These are phyloP conservation scores for Acyrthosiphon pisum DNA, from an alignment of 1,140 invertebrate genomes.

Conservation along the genomic window DNA sequence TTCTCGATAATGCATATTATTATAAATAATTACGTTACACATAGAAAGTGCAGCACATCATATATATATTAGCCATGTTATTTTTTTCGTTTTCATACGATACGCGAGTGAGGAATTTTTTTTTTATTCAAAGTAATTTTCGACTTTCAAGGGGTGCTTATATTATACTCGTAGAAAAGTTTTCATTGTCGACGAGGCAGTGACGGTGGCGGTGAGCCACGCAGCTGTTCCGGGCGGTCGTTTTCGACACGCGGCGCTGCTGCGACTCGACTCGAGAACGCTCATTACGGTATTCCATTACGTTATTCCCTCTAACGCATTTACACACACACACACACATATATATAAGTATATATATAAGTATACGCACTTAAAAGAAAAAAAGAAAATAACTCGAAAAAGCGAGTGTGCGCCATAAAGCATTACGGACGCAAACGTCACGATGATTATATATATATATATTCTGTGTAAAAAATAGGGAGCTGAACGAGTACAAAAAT, in stretches of 20 bases:
- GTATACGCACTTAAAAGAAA: neutral
- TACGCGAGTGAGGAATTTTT: neutral
- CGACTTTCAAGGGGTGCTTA: neutral
- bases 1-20: too few species aligned
- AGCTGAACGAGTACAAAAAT: neutral
- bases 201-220: too few species aligned
- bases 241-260: slow-evolving; percentile 48
- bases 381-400: slow-evolving; percentile 19
- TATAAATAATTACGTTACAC: too few species aligned
- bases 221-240: slow-evolving; percentile 16
- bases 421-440: slow-evolving; percentile 2
- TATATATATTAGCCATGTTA: too few species aligned
- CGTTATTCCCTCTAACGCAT: neutral
- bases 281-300: neutral
- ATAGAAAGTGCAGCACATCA: too few species aligned
- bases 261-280: neutral
- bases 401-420: neutral
- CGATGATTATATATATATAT: neutral
- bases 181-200: neutral
- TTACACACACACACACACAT: neutral
- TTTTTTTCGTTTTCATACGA: neutral
- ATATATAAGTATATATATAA: neutral
- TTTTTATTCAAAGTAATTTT: slow-evolving; percentile 28
- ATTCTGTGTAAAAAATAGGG: neutral
- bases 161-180: slow-evolving; percentile 38